Base-by-base conservation (phyloP, 2,797 vertebrate species). In the Lacerta viridis region DNA sequence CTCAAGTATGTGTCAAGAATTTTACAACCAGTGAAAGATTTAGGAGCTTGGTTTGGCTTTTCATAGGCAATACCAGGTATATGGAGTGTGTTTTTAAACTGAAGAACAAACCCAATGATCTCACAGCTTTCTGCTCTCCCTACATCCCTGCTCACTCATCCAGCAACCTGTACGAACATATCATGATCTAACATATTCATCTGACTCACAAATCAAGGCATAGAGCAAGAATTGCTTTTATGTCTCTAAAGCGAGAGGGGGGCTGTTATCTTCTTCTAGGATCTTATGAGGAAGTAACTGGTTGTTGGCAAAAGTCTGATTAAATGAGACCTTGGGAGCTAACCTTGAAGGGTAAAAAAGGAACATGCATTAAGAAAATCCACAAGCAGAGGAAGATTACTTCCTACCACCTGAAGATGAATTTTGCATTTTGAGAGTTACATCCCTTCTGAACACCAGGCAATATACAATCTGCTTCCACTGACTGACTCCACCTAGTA, bases 1-100 rank as follows among this genome's bases (percentile, higher is more conserved):
- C 72, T 92, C 76, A 92, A 91, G 72, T 80, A 93, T 93, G 91
- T 79, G 80, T 91, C 93, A 95, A 92, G 88, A 91, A 91, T 17
- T 90, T 94, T 92, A 92, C 87, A 91, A 92, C 41, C 89, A 69
- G 82, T 89, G 85, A 82, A 86, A 90, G 85, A 87, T 90, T 90
- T 90, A 86, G 72, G 75, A 71, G 80, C 74, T 90, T 93, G 91
- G 61, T 68, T 85, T 85, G 46, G 15, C 29, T 85, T 80, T 66
- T 66, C 55, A 74, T n/a, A 89, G 13, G 76, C 64, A 86, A 86
- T 74, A 75, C 72, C 88, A 74, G 72, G 88, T 83, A 72, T 87
- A 75, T 69, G 87, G 87, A 77, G 85, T 93, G 25, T 20, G 74
- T 84, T 68, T 50, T 83, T 13, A 36, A 13, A 68, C 46, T n/a